These are phyloP conservation scores for Herpetotheres cachinnans DNA, from an alignment of 2,113 vertebrate genomes.

Conservation along the genomic window DNA sequence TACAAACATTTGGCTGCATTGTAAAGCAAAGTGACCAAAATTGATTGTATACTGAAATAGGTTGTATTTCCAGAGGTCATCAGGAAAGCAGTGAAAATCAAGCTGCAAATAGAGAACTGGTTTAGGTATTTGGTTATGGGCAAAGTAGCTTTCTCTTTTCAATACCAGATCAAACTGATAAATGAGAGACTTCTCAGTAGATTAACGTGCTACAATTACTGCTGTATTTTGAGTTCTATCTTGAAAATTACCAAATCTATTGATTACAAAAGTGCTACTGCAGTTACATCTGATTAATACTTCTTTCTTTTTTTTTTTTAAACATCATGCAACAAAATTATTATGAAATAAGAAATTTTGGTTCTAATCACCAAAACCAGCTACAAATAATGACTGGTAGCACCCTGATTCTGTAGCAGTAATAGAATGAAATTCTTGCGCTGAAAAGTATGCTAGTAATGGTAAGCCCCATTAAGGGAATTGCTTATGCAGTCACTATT, in stretches of 20 bases:
- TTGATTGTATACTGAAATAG: background rate
- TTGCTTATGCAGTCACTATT: background rate
- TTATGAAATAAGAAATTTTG: background rate
- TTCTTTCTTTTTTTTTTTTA: background rate
- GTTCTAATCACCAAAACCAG: background rate
- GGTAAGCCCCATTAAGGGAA: background rate
- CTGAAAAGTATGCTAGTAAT: background rate
- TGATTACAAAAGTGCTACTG: background rate
- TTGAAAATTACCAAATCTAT: background rate
- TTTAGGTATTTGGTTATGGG: background rate
- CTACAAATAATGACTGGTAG: background rate
- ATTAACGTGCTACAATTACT: background rate
- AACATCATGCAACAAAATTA: background rate
- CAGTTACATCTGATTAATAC: background rate
- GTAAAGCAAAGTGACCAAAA: background rate
- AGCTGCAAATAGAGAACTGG: background rate
- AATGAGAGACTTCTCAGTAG: background rate
- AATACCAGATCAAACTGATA: background rate
- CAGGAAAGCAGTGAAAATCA: background rate
- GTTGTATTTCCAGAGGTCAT: background rate
- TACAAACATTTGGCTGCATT: background rate
- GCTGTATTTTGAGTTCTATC: background rate
- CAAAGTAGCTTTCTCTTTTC: background rate
- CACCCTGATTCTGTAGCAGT: background rate
- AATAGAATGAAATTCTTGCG: background rate